These are phyloP conservation scores for Scolopax mira DNA, from an alignment of 2,113 vertebrate genomes.

Conservation along the genomic window DNA sequence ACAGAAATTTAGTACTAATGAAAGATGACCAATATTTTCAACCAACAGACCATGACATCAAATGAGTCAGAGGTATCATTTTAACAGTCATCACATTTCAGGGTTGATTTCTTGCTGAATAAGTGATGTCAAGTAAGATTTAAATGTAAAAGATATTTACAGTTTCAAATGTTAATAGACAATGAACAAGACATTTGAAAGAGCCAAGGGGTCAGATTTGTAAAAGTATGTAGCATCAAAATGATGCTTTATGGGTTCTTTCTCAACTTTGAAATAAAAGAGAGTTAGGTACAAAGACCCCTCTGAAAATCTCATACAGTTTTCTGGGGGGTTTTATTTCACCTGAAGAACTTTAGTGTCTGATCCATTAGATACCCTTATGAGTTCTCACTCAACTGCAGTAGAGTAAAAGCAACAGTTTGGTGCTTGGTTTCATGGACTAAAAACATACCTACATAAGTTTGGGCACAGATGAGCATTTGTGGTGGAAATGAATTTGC, in stretches of 20 bases:
- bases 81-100: neutral
- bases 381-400: neutral
- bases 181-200: neutral
- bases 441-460: neutral
- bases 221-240: neutral
- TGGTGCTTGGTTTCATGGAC: neutral
- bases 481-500: neutral
- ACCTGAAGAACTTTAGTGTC: neutral
- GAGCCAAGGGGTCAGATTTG: neutral
- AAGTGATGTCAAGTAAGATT: neutral
- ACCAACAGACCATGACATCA: neutral
- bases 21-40: neutral
- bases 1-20: neutral
- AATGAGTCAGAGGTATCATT: neutral
- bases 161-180: neutral
- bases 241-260: neutral
- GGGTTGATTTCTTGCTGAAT: neutral
- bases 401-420: neutral
- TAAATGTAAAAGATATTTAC: neutral
- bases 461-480: neutral
- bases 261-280: neutral
- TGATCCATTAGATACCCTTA: neutral
- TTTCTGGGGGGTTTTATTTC: neutral
- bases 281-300: neutral
- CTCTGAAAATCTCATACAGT: neutral